Conservation (phyloP, 2,113 vertebrate species). For the Perccottus glenii region DNA sequence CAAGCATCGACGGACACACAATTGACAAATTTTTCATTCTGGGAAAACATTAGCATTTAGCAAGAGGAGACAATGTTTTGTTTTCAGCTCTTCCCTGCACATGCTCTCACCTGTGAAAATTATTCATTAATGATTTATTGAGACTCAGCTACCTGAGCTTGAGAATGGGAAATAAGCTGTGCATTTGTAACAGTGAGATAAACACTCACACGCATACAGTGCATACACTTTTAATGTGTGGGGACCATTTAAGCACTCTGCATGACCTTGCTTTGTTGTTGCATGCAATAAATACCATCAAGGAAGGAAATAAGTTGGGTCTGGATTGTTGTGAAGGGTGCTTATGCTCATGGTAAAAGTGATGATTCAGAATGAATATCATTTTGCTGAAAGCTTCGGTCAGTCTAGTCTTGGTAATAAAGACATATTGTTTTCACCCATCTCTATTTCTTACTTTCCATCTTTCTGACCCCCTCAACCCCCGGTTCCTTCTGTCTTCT, state of each 20-base stretch:
- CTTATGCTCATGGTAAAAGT: conserved; percentile 28
- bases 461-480: conserved; percentile 5
- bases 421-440: conserved; percentile 58
- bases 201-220: conserved; percentile 24
- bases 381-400: conserved; percentile 51
- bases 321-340: conserved; percentile 7
- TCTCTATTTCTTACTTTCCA: conserved; percentile 24
- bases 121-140: conserved; percentile 71
- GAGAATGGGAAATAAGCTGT: conserved; percentile 58
- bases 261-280: conserved; percentile 63
- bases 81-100: conserved; percentile 37
- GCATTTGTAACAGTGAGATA: conserved; percentile 64
- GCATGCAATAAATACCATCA: conserved; percentile 18
- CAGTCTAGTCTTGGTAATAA: conserved; percentile 38
- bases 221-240: conserved; percentile 16
- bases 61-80: conserved; percentile 27
- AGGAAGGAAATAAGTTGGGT: conserved; percentile 21
- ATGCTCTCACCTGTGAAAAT: conserved; percentile 71
- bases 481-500: conserved; percentile 9
- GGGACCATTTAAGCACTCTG: conserved; percentile 17
- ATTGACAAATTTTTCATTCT: conserved; percentile 5
- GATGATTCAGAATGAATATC: conserved; percentile 53
- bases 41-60: conserved; percentile 44
- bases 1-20: conserved; percentile 14
- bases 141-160: conserved; percentile 44